A percentile compares a stretch with the other conserved stretches of the same genome.
Evolutionary conservation across 1,140 invertebrate genomes (phyloP).

Genomic region (Drosophila setifemur): DNA sequence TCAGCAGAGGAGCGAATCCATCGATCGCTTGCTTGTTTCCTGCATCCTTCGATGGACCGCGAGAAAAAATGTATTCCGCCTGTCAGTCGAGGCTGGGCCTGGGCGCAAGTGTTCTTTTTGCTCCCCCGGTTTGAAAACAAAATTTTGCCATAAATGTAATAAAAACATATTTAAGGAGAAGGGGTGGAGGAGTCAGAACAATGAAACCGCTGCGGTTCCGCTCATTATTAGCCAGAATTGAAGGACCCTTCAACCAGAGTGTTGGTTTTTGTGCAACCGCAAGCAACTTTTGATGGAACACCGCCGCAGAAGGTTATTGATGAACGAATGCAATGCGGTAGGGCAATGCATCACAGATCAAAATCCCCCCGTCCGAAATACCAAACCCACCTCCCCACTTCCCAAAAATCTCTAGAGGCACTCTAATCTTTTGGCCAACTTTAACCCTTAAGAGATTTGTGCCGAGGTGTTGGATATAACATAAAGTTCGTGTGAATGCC

Average conservation of each 20-base stretch:
- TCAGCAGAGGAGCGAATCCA: conserved; percentile 40
- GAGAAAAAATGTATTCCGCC: conserved; percentile 80
- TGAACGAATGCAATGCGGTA: conserved; percentile 61
- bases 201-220: conserved; percentile 57
- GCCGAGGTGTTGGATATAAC: conserved; percentile 73
- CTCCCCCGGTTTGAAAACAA: conserved; percentile 45
- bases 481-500: conserved; percentile 82
- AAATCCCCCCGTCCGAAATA: too few relatives aligned
- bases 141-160: conserved; percentile 80
- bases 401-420: background rate
- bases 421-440: conserved; percentile 23
- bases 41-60: conserved; percentile 33
- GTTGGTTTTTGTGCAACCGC: conserved; percentile 64
- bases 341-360: conserved; percentile 44
- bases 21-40: conserved; percentile 12
- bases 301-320: conserved; percentile 39
- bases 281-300: conserved; percentile 63
- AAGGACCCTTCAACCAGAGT: conserved; percentile 70
- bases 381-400: background rate
- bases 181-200: conserved; percentile 32
- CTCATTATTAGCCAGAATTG: conserved; percentile 68
- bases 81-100: conserved; percentile 52
- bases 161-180: conserved; percentile 44
- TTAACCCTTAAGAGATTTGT: conserved; percentile 45
- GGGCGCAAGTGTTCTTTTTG: conserved; percentile 62